Conservation (phyloP, 2,888 invertebrate genomes). For the Xanthostigma xanthostigma region DNA sequence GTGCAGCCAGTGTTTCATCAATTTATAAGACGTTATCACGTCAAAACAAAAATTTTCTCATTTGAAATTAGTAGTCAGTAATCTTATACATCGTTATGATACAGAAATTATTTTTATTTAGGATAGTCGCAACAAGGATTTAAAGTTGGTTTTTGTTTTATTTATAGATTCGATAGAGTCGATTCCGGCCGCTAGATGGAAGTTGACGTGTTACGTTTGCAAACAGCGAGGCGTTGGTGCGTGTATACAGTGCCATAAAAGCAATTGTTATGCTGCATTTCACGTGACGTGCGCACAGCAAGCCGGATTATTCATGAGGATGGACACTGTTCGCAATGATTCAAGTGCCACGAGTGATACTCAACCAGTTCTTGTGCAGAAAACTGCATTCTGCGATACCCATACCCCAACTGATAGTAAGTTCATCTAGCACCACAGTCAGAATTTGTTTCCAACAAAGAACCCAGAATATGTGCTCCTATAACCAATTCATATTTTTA, state of each 20-base stretch:
- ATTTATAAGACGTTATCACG: no score
- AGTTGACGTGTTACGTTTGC: slow-evolving; percentile 93
- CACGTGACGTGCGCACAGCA: slow-evolving; percentile 99
- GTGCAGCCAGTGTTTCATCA: no score
- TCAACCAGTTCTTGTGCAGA: slow-evolving; percentile 74
- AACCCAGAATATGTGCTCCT: no score
- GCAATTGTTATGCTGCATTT: slow-evolving; percentile 93
- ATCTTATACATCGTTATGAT: no score
- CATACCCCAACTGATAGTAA: slow-evolving; percentile 62
- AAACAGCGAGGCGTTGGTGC: slow-evolving; percentile 86
- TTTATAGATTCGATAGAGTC: slow-evolving; percentile 77
- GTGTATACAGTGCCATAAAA: slow-evolving; percentile 95
- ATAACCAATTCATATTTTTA: no score
- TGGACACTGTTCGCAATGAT: slow-evolving; percentile 62
- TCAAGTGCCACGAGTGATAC: slow-evolving; percentile 34
- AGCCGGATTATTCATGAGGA: slow-evolving; percentile 88
- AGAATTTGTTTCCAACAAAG: no score
- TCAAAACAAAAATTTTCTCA: no score
- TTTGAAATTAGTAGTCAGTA: no score
- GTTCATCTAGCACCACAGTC: not conserved
- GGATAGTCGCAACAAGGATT: no score
- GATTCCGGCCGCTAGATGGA: slow-evolving; percentile 91
- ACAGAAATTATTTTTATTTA: no score
- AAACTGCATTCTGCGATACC: slow-evolving; percentile 90
- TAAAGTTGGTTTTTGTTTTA: not conserved